phyloP scores from a whole-genome alignment of 2,888 invertebrate genomes.

The Stegophylla sp. region DNA sequence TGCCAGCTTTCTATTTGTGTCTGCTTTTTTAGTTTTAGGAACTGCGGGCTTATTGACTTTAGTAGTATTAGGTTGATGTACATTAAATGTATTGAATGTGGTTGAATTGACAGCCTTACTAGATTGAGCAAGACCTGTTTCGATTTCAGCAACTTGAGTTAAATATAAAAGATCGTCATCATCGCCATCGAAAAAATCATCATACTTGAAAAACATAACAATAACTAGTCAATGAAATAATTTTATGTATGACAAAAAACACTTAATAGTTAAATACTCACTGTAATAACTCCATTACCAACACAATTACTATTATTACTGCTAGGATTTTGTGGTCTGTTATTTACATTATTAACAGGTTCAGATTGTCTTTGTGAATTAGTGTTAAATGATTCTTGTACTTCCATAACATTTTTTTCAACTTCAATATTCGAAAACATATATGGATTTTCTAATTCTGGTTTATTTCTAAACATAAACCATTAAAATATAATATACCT shows the following conservation, averaged over 20 bases:
- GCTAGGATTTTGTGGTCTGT: background rate
- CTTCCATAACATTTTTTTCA: conserved; percentile 22
- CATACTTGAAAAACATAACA: conserved; percentile 14
- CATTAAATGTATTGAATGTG: conserved; percentile 5
- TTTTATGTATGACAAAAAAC: background rate
- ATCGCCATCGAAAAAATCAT: conserved; percentile 60
- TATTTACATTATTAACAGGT: background rate
- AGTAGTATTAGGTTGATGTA: conserved; percentile 4
- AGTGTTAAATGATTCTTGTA: background rate
- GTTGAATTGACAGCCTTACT: background rate
- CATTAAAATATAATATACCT: too few species aligned
- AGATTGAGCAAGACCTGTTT: conserved; percentile 25
- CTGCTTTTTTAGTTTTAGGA: conserved; percentile 11
- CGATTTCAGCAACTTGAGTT: conserved; percentile 60
- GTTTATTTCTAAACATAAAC: conserved; percentile 36
- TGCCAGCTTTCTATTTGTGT: background rate
- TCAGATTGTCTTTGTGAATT: background rate
- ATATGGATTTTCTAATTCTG: conserved; percentile 46
- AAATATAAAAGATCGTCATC: conserved; percentile 61
- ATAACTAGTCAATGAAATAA: conserved; percentile 13
- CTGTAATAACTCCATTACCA: conserved; percentile 25
- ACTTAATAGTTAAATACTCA: conserved; percentile 6
- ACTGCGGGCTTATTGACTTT: background rate
- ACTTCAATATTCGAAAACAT: conserved; percentile 49
- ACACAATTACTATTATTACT: conserved; percentile 4